Conservation (phyloP, 2,113 vertebrate species). For the Anarrhichthys ocellatus region DNA sequence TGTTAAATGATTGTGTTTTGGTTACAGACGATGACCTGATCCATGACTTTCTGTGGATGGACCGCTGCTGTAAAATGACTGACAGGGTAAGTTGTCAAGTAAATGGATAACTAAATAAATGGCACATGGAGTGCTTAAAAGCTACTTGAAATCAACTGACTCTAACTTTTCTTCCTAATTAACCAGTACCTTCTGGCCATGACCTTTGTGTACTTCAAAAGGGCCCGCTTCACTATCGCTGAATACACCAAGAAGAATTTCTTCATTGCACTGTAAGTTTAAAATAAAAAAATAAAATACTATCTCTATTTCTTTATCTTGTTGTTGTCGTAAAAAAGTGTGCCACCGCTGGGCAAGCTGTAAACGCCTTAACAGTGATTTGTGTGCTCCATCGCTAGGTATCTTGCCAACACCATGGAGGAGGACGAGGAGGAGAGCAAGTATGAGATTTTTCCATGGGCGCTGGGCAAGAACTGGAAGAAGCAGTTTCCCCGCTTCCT, state of each 20-base stretch:
- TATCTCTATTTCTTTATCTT: background rate
- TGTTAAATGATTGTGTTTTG: constrained; percentile 30
- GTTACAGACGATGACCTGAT: constrained; percentile 92
- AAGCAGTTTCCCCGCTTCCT: constrained; percentile 90
- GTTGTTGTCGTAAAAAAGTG: background rate
- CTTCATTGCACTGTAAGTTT: constrained; percentile 96
- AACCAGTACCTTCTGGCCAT: constrained; percentile 97
- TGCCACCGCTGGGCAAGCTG: background rate
- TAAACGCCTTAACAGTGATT: background rate
- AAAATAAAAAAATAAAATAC: background rate
- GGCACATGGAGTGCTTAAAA: background rate
- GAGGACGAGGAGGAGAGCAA: constrained; percentile 95
- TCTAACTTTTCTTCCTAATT: constrained; percentile 11
- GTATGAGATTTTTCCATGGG: constrained; percentile 98
- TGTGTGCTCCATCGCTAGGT: constrained; percentile 78
- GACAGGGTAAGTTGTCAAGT: constrained; percentile 87
- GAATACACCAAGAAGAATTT: constrained; percentile 95
- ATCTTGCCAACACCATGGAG: constrained; percentile 97
- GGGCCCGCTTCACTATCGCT: constrained; percentile 87
- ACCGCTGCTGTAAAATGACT: constrained; percentile 93
- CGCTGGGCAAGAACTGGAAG: constrained; percentile 93
- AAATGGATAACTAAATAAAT: background rate
- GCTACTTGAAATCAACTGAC: background rate
- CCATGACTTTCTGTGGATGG: constrained; percentile 95
- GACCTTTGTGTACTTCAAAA: constrained; percentile 99